Evolutionary conservation across 2,888 invertebrate species (phyloP).

Genomic region (Drosophila prolongata): DNA sequence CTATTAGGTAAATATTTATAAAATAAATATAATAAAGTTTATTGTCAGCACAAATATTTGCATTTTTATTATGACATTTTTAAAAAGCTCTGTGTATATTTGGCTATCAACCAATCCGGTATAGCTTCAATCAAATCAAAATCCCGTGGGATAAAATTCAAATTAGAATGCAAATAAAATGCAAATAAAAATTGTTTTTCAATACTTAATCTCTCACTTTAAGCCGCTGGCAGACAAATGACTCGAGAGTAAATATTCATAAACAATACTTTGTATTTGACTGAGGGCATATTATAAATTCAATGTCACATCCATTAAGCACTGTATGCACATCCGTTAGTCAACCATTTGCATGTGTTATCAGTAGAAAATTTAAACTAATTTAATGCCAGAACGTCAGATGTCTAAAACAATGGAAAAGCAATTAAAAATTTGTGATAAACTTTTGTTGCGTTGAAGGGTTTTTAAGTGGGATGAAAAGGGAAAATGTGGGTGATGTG

Average conservation of each 20-base stretch:
- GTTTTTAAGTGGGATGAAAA: not conserved
- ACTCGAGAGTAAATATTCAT: conserved; percentile 9
- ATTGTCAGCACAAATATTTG: conserved; percentile 1
- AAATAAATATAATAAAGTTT: not conserved
- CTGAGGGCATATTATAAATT: conserved; percentile 19
- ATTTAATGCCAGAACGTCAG: conserved; percentile 32
- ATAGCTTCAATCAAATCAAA: conserved; percentile 19
- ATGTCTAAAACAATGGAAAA: conserved; percentile 60
- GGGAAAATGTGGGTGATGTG: conserved; percentile 1
- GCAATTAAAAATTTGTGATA: conserved; percentile 66
- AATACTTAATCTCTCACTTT: conserved; percentile 5
- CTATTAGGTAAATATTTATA: conserved; percentile 13
- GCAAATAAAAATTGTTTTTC: conserved; percentile 17
- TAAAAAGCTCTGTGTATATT: not conserved
- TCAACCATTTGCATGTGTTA: conserved; percentile 30
- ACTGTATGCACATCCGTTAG: conserved; percentile 34
- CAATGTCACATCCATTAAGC: conserved; percentile 38
- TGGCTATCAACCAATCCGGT: conserved; percentile 17
- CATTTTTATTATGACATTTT: conserved; percentile 6
- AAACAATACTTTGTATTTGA: conserved; percentile 8
- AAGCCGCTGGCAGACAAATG: conserved; percentile 15
- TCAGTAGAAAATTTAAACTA: conserved; percentile 34
- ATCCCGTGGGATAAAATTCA: conserved; percentile 5
- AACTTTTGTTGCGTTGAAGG: conserved; percentile 27
- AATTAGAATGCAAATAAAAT: conserved; percentile 34